Percentiles rank a stretch among this genome's conserved stretches.
Evolutionary conservation across 2,113 vertebrate genomes (phyloP).

Genomic region (Eptesicus fuscus): DNA sequence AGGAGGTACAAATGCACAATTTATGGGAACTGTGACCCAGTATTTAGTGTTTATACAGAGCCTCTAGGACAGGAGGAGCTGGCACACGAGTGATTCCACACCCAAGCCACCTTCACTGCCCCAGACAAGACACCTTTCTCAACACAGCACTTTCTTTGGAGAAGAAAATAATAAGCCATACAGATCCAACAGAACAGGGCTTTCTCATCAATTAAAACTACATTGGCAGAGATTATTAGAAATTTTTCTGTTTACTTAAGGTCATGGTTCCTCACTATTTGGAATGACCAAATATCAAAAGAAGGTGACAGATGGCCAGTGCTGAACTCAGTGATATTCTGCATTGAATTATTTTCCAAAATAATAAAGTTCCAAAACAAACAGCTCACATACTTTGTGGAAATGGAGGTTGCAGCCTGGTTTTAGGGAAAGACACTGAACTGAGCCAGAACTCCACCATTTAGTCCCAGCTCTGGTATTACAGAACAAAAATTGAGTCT

Average conservation of each 20-base stretch:
- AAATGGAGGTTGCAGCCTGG: not conserved
- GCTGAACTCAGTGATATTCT: not conserved
- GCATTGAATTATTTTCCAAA: not conserved
- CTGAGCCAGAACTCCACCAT: rapidly evolving
- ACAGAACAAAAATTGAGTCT: not conserved
- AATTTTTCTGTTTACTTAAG: not conserved
- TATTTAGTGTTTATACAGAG: not conserved
- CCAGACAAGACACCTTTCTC: not conserved
- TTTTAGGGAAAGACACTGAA: not conserved
- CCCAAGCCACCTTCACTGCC: not conserved
- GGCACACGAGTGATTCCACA: not conserved
- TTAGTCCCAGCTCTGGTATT: not conserved
- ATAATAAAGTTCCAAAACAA: not conserved
- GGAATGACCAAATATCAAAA: not conserved
- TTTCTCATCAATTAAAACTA: not conserved
- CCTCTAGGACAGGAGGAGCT: not conserved
- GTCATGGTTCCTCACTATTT: not conserved
- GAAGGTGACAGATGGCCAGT: not conserved
- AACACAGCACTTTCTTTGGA: not conserved
- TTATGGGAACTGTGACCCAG: not conserved
- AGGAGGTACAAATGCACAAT: not conserved
- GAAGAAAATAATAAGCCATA: not conserved
- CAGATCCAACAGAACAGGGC: not conserved
- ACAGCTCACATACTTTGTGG: not conserved
- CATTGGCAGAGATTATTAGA: not conserved